Evolutionary conservation across 2,113 vertebrate species (phyloP).

Genomic region (Neolamprologus sp.): DNA sequence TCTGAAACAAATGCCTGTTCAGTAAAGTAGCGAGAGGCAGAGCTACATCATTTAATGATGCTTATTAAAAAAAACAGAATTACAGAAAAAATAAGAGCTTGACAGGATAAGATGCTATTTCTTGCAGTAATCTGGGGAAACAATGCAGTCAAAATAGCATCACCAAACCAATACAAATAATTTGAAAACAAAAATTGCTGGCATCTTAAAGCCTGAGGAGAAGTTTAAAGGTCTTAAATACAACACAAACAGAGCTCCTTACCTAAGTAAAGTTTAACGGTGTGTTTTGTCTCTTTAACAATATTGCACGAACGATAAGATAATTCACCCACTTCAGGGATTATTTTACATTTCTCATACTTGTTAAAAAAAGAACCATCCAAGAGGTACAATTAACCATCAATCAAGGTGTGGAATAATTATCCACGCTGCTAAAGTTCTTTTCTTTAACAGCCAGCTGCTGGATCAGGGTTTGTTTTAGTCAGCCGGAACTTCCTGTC

Average conservation of each 20-base stretch:
- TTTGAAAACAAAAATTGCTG: background rate
- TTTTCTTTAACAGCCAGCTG: background rate
- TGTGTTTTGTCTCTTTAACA: background rate
- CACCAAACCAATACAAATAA: background rate
- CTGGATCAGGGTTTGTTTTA: background rate
- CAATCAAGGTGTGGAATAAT: background rate
- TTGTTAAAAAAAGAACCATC: background rate
- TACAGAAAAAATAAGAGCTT: background rate
- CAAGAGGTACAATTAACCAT: background rate
- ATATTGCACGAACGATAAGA: background rate
- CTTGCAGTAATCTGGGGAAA: background rate
- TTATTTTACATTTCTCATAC: background rate
- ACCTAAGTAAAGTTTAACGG: background rate
- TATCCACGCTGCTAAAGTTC: background rate
- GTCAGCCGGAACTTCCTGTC: background rate
- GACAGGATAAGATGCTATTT: background rate
- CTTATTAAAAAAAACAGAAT: background rate
- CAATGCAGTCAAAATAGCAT: background rate
- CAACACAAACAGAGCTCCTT: rapidly evolving
- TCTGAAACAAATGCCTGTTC: background rate
- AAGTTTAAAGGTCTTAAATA: background rate
- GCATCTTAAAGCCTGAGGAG: background rate
- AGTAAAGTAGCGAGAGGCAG: background rate
- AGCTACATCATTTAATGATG: background rate
- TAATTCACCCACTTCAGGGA: background rate